Evolutionary conservation across 2,797 vertebrate species (phyloP).

Genomic region (Melanotaenia parkinsoni): DNA sequence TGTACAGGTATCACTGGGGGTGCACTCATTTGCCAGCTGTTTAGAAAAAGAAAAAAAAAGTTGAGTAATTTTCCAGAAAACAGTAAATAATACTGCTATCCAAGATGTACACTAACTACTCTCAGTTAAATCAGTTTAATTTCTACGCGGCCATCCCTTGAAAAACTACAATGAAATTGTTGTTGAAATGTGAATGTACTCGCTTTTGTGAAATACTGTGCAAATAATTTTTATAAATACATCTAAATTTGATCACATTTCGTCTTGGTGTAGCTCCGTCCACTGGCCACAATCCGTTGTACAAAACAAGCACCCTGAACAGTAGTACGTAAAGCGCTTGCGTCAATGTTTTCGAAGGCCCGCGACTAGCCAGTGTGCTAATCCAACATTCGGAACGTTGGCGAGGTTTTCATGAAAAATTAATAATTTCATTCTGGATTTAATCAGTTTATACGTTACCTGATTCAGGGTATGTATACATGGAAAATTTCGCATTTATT

Average conservation of each 20-base stretch:
- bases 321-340: slow-evolving; percentile 45
- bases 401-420: slow-evolving; percentile 20
- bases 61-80: neutral
- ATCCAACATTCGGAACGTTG: slow-evolving; percentile 40
- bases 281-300: neutral
- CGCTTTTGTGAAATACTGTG: neutral
- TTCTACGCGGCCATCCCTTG: neutral
- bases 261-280: neutral
- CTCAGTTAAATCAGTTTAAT: neutral
- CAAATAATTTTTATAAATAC: neutral
- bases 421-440: slow-evolving; percentile 6
- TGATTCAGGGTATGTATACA: slow-evolving; percentile 62
- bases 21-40: neutral
- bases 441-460: neutral
- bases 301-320: slow-evolving; percentile 46
- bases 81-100: no score
- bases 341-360: slow-evolving; percentile 61
- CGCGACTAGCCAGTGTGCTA: slow-evolving; percentile 61
- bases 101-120: neutral
- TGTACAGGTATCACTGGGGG: neutral
- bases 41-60: neutral
- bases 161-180: neutral
- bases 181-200: neutral
- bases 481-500: neutral
- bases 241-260: neutral